Evolutionary conservation across 2,113 vertebrate genomes (phyloP).

Genomic region (Himantopus leucocephalus): DNA sequence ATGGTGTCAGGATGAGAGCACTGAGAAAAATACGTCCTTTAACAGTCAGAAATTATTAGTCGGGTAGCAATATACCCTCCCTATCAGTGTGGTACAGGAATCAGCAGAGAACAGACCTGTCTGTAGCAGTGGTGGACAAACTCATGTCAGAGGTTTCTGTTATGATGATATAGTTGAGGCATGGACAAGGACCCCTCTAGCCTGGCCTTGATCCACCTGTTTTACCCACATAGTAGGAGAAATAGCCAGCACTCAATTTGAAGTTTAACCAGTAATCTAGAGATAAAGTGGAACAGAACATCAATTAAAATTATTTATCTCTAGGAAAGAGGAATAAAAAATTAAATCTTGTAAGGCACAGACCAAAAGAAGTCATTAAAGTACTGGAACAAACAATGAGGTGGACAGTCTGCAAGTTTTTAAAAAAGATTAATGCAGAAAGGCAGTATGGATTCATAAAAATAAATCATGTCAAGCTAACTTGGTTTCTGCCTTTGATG

Average conservation of each 20-base stretch:
- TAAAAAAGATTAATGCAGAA: neutral
- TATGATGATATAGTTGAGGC: neutral
- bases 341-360: neutral
- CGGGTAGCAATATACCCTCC: neutral
- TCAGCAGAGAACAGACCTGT: neutral
- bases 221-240: neutral
- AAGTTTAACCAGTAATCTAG: neutral
- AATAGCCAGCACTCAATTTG: neutral
- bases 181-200: neutral
- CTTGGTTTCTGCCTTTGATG: constrained; percentile 56
- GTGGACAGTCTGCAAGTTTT: neutral
- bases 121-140: neutral
- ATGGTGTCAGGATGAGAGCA: neutral
- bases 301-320: neutral
- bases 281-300: neutral
- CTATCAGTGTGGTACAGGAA: neutral
- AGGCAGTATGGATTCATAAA: constrained; percentile 10
- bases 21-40: neutral
- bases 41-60: neutral
- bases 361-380: neutral
- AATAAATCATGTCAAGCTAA: constrained; percentile 46
- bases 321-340: neutral
- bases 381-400: constrained; percentile 4
- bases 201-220: neutral
- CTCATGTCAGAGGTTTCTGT: neutral